Evolutionary conservation across 2,888 invertebrate species (phyloP), one percentile per base, ranked within the genome.

Genomic region (Sialis fuliginosa): DNA sequence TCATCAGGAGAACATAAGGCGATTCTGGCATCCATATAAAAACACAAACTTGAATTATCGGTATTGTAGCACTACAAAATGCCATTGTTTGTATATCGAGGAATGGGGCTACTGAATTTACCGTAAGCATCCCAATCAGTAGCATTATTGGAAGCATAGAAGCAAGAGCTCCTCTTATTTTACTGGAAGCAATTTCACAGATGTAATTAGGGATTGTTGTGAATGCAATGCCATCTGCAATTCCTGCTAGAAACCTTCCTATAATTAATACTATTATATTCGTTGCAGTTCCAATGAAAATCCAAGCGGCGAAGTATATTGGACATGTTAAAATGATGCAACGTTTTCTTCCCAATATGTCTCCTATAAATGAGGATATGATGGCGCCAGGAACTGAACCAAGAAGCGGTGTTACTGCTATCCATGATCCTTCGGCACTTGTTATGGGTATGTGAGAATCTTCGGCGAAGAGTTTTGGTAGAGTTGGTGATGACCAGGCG

Each of bases 301-400:
- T 58, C 79, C 80, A 81, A 50, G 78, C 73, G 35, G 73, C 45
- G 51, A 75, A 71, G 55, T 77, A 71, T 0, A 79, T 77, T 6
- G 78, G 55, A 0, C 76, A 73, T 9, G 76, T 71, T 35, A 74
- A 59, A 9, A 79, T 64, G 2, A 80, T 65, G n/a, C 76, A 73
- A 9, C 68, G 70, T 58, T 80, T 80, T n/a, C 81, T 68, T n/a
- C 81, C 81, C 49, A 77, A 68, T 50, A 68, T 65, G 58, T 81
- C 79, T 46, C 79, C 75, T 49, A 76, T 62, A 56, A 75, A 69
- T 32, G 77, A 79, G 10, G 77, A 72, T 12, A 74, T 64, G 4
- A 77, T 58, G 7, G 75, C 75, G 34, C 79, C 79, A 39, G 76
- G 61, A 30, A 76, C 70, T 1, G 76, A 76, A 52, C 78, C 79